A percentile compares a stretch with the other conserved stretches of the same genome.
phyloP scores from a whole-genome alignment of 2,888 invertebrate genomes.

The Mimumesa dahlbomi region DNA sequence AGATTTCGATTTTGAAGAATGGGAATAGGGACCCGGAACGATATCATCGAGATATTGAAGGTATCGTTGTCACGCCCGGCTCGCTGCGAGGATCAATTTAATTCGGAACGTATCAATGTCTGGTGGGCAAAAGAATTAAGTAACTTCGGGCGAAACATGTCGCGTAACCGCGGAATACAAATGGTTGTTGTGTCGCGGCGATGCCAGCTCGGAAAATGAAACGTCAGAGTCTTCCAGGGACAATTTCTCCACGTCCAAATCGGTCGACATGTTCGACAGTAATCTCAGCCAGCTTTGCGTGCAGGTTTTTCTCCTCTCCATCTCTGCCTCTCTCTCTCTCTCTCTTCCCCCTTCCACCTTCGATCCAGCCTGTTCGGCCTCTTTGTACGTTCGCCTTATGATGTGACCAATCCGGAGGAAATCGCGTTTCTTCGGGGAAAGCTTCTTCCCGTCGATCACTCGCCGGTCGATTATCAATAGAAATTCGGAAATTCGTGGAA shows the following conservation, averaged over 20 bases:
- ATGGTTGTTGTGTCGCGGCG: conserved; percentile 22
- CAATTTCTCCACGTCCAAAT: conserved; percentile 61
- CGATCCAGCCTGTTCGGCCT: too few species aligned
- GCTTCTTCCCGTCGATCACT: conserved; percentile 32
- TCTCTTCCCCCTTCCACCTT: not conserved
- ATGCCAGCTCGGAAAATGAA: conserved; percentile 59
- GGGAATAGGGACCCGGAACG: too few species aligned
- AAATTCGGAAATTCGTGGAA: too few species aligned
- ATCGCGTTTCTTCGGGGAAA: conserved; percentile 46
- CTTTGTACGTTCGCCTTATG: conserved; percentile 24
- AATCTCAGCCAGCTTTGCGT: conserved; percentile 56
- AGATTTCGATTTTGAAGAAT: too few species aligned
- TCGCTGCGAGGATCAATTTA: too few species aligned
- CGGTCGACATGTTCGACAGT: conserved; percentile 63
- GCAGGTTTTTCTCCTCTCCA: conserved; percentile 17
- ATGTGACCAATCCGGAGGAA: conserved; percentile 55
- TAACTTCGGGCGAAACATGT: conserved; percentile 18
- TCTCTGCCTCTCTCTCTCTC: not conserved
- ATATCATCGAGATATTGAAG: too few species aligned
- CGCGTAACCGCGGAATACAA: conserved; percentile 42
- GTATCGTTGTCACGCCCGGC: too few species aligned
- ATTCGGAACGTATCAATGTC: too few species aligned
- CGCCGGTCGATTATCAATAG: conserved; percentile 7
- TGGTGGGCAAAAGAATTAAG: conserved; percentile 25
- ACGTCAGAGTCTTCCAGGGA: conserved; percentile 56